Base-by-base conservation (phyloP, 2,113 vertebrate genomes). In the Riparia riparia region DNA sequence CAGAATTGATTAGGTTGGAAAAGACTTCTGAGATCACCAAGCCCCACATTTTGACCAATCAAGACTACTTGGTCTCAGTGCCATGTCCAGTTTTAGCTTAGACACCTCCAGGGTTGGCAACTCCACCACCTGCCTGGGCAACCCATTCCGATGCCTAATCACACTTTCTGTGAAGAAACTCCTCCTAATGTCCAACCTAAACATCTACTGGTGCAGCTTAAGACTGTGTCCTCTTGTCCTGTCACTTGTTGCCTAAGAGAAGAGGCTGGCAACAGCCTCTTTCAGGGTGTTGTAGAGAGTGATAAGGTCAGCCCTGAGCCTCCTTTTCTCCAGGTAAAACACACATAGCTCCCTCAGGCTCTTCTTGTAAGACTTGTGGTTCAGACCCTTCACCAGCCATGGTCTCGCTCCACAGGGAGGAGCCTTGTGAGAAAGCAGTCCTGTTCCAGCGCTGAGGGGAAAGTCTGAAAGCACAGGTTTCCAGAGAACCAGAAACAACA, bases 401-500 rank as follows among this genome's bases (percentile, higher is more conserved):
- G 20, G 41, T 61, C 34, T 47, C 0, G 0, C 24, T 34, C 5
- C n/a, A 53, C 61, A 61, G 41, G 44, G 26, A 79, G 15, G 12
- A 24, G 29, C 7, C 14, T 39, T 21, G 24, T n/a, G 69, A 53
- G n/a, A 31, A 72, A 39, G n/a, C 2, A 10, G 42, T 24, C 15
- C 39, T 77, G 49, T 41, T 37, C 29, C 41, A 41, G 22, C 73
- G 20, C 1, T 3, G 34, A 53, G 14, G 17, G 16, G 22, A 16
- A 56, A 7, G 19, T 7, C 34, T 14, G 11, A 25, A 21, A 12
- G 7, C 15, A 34, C 32, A 6, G 45, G 6, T 21, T 50, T 64
- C 41, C 26, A 24, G 21, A 26, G 21, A 21, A 49, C 2, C 1
- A 7, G 14, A 7, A 6, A 34, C 12, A 24, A 24, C 8, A 53